These are phyloP conservation scores for Origma solitaria DNA, from an alignment of 2,113 vertebrate species.

Conservation along the genomic window DNA sequence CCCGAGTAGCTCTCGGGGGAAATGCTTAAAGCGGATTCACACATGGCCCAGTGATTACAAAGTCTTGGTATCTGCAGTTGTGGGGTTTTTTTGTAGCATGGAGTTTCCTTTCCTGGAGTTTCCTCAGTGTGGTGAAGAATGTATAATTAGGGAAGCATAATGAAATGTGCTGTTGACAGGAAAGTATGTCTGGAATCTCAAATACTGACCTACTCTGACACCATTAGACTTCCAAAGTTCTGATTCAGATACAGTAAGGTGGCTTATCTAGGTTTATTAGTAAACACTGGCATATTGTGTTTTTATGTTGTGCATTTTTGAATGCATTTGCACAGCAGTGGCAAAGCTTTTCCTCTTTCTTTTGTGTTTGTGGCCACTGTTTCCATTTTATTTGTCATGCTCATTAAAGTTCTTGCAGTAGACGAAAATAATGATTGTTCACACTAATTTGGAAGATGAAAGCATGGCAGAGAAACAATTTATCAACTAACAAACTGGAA, in stretches of 20 bases:
- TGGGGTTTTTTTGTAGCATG: background rate
- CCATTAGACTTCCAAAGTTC: background rate
- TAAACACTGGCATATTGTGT: background rate
- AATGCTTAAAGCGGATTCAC: background rate
- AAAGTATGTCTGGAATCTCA: slow-evolving; percentile 32
- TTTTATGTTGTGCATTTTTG: background rate
- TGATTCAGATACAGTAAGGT: background rate
- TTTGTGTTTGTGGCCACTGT: background rate
- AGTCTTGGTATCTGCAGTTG: background rate
- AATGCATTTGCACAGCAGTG: background rate
- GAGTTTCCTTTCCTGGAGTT: background rate
- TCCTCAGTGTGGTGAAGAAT: background rate
- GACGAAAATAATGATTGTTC: background rate
- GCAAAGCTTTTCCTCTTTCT: background rate
- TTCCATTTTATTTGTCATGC: background rate
- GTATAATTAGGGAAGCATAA: slow-evolving; percentile 12
- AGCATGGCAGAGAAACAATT: background rate
- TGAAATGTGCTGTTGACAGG: slow-evolving; percentile 13
- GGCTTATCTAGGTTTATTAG: background rate
- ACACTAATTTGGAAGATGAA: background rate
- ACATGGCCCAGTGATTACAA: background rate
- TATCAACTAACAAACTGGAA: background rate
- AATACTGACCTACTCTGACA: background rate
- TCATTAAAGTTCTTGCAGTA: background rate
- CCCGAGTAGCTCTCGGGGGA: background rate